Base-by-base conservation (phyloP, 2,113 vertebrate species). In the Ictidomys tridecemlineatus region DNA sequence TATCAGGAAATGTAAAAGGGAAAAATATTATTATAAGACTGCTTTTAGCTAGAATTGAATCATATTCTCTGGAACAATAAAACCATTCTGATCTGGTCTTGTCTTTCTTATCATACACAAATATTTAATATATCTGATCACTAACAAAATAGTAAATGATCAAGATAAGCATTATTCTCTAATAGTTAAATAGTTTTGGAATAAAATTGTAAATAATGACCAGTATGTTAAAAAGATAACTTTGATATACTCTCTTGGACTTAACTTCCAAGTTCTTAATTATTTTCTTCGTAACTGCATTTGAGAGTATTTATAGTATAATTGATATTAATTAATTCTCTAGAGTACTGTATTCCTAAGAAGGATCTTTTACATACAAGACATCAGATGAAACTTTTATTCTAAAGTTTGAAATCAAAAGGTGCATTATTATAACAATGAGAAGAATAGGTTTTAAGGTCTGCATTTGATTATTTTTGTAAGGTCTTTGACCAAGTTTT, bases 31-130 rank as follows among this genome's bases (percentile, higher is more conserved):
- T 89, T 34, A 39, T 37, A 87, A 72, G 32, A 56, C n/a, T 89
- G 5, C 5, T 58, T 2, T 53, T 72, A 56, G 6, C 26, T 67
- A n/a, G 2, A 76, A 22, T n/a, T 79, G 6, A 4, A 39, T 76
- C 39, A 20, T 45, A 17, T 94, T 17, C 8, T 65, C 4, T 39
- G 30, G 37, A 32, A 77, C 13, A 90, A 37, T 48, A 34, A 51
- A 85, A 63, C 5, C 0, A 51, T 39, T 72, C 1, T 1, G 14
- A 26, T 85, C 24, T 45, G 2, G 6, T 3, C 0, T 69, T 61
- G 58, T 12, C 3, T 74, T 80, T 72, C 17, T 24, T 61, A 61
- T 58, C 6, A 65, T 18, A 53, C 10, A 48, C 10, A 30, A 61
- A 37, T 85, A 63, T 63, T 28, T 63, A 63, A 63, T 63, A 63